These are phyloP conservation scores for Sylvia atricapilla DNA, from an alignment of 2,113 vertebrate genomes.

Conservation along the genomic window DNA sequence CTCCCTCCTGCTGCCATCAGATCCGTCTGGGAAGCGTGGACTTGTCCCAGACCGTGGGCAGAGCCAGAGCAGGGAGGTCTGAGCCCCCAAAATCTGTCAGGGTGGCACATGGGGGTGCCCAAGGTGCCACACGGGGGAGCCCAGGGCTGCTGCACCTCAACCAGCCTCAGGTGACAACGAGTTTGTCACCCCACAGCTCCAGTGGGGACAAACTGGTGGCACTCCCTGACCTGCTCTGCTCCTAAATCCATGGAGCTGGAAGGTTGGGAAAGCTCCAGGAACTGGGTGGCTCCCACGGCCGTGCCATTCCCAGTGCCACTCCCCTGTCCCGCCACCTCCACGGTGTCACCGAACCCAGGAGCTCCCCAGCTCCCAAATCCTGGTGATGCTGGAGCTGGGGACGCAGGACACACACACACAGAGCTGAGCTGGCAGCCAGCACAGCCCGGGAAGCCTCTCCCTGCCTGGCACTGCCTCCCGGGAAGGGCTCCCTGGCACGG, in stretches of 20 bases:
- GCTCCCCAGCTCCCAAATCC: background rate
- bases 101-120: background rate
- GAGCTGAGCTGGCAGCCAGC: background rate
- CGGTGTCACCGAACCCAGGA: background rate
- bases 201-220: rapidly evolving
- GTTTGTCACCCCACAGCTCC: background rate
- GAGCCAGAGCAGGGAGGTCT: background rate
- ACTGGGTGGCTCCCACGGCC: rapidly evolving
- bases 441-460: background rate
- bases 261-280: background rate
- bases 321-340: background rate
- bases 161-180: background rate
- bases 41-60: rapidly evolving
- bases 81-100: background rate
- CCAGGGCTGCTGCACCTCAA: background rate
- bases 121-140: too few relatives aligned
- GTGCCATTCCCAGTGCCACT: background rate
- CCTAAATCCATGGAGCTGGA: rapidly evolving
- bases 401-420: background rate
- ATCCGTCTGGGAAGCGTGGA: rapidly evolving
- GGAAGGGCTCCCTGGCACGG: background rate
- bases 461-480: rapidly evolving
- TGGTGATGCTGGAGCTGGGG: rapidly evolving
- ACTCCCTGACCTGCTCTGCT: background rate
- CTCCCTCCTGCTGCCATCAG: background rate